A percentile compares a stretch with the other conserved stretches of the same genome.
Conservation (phyloP, 2,113 vertebrate genomes). For the Columbina picui region DNA sequence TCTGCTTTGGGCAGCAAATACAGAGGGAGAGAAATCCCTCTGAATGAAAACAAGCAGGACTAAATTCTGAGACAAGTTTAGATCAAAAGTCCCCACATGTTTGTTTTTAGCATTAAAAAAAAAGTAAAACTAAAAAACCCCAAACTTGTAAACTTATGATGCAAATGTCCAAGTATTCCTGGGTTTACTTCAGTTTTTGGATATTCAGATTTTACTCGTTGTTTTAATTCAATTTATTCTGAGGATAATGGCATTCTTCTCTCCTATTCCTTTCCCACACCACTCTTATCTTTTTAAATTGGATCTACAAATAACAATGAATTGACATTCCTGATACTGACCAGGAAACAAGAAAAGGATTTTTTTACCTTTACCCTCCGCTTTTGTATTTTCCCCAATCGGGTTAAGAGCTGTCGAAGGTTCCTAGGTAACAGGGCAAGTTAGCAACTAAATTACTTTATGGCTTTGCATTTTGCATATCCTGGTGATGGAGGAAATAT, state of each 20-base stretch:
- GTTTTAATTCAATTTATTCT: neutral
- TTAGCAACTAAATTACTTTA: neutral
- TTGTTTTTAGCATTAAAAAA: neutral
- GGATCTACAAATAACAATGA: neutral
- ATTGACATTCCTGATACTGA: neutral
- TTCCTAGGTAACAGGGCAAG: neutral
- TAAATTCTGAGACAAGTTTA: neutral
- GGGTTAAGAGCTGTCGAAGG: neutral
- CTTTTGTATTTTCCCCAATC: rapidly evolving
- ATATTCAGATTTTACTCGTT: neutral
- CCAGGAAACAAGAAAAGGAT: neutral
- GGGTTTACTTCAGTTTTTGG: neutral
- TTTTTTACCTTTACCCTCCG: neutral
- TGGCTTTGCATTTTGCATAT: neutral
- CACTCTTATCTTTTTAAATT: neutral
- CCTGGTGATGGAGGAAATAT: neutral
- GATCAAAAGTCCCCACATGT: rapidly evolving
- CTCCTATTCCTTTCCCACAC: neutral
- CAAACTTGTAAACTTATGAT: neutral
- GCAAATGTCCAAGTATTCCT: neutral
- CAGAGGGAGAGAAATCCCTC: neutral
- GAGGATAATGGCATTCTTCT: neutral
- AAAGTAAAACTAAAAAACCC: neutral
- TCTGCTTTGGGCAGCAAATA: neutral
- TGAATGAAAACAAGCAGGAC: neutral